A percentile compares a stretch with the other conserved stretches of the same genome.
These are phyloP conservation scores for Oreocharis arfaki DNA, from an alignment of 2,113 vertebrate species.

Conservation along the genomic window DNA sequence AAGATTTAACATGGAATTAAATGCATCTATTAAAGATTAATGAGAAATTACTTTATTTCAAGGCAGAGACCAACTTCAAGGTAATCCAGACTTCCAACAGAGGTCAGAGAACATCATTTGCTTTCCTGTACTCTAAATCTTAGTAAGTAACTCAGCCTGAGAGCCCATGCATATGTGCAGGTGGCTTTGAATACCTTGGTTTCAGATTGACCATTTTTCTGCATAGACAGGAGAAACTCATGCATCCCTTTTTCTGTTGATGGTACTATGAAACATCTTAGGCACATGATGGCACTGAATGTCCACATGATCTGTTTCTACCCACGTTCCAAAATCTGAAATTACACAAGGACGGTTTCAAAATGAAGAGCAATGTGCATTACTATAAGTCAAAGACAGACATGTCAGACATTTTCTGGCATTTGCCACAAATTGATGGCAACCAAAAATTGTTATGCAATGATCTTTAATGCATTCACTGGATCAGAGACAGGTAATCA, in stretches of 20 bases:
- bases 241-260: neutral
- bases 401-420: neutral
- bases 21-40: neutral
- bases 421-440: neutral
- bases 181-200: neutral
- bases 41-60: neutral
- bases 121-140: neutral
- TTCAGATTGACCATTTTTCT: neutral
- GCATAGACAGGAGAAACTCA: neutral
- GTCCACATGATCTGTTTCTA: neutral
- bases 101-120: neutral
- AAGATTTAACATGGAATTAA: neutral
- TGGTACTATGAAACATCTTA: neutral
- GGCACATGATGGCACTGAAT: neutral
- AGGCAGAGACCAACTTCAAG: neutral
- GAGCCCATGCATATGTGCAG: neutral
- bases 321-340: neutral
- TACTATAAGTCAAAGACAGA: neutral
- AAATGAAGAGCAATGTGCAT: neutral
- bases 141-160: neutral
- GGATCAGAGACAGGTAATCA: neutral
- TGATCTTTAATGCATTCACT: neutral
- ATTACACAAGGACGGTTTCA: neutral
- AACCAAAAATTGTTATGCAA: neutral
- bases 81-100: neutral